Percentiles rank a stretch among this genome's conserved stretches.
Conservation (phyloP, 2,888 invertebrate species). For the Cyaniris semiargus region DNA sequence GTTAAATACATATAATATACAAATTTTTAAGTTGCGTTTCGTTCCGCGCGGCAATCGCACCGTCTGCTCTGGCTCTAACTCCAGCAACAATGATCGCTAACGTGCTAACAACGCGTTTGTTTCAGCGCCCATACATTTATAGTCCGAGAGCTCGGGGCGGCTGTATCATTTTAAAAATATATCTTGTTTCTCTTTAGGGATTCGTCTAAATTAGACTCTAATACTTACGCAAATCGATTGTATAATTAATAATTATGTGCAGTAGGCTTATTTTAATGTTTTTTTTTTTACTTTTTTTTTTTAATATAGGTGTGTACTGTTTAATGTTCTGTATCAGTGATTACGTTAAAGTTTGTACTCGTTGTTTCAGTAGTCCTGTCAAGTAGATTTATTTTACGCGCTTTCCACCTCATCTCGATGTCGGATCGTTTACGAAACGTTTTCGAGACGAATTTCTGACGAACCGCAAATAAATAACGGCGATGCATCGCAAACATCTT, state of each 20-base stretch:
- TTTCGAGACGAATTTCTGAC: neutral
- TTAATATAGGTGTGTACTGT: too few relatives aligned
- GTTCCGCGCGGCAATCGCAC: conserved; percentile 44
- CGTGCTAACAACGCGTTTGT: conserved; percentile 65
- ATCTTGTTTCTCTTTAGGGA: neutral
- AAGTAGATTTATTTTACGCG: neutral
- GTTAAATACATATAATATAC: too few relatives aligned
- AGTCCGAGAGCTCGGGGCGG: conserved; percentile 37
- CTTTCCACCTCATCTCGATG: neutral
- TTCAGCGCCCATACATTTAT: conserved; percentile 52
- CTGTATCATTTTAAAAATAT: neutral
- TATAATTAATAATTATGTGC: neutral
- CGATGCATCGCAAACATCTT: neutral
- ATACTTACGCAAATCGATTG: neutral
- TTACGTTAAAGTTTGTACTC: too few relatives aligned
- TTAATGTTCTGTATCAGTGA: too few relatives aligned
- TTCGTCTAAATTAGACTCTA: neutral
- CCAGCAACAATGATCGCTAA: conserved; percentile 60
- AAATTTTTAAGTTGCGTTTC: too few relatives aligned
- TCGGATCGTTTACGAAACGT: conserved; percentile 8
- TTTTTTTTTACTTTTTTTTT: neutral
- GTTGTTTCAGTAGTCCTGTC: neutral
- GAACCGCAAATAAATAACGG: conserved; percentile 5
- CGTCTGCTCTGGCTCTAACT: conserved; percentile 46
- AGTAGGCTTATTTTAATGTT: neutral